Evolutionary conservation across 23 tunicate species (phyloP).

Genomic region (Phallusia fumigata): DNA sequence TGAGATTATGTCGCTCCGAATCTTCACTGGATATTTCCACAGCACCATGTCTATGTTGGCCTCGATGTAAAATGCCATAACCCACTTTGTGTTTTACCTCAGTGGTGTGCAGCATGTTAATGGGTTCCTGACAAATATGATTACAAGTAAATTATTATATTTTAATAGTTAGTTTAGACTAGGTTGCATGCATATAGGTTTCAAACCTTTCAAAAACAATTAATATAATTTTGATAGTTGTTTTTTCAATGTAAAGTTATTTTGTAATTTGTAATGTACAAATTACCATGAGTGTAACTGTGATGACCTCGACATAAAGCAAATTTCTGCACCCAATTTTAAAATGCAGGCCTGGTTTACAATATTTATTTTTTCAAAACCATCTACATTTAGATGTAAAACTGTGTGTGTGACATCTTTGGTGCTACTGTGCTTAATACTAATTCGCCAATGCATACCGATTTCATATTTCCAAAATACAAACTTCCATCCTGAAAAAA

Average conservation of each 20-base stretch:
- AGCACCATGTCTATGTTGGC: slow-evolving; percentile 89
- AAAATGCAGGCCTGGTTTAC: too few relatives aligned
- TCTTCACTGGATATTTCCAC: slow-evolving; percentile 51
- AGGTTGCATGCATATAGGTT: too few relatives aligned
- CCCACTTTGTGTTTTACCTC: slow-evolving; percentile 58
- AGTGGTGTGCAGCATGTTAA: slow-evolving; percentile 14
- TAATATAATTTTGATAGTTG: too few relatives aligned
- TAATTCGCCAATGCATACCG: slow-evolving; percentile 23
- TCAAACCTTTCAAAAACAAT: too few relatives aligned
- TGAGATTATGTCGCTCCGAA: slow-evolving; percentile 65
- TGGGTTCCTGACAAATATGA: slow-evolving; percentile 22
- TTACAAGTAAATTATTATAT: background rate
- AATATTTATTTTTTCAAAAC: too few relatives aligned
- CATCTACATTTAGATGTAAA: too few relatives aligned
- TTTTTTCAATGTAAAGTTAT: too few relatives aligned
- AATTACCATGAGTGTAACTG: too few relatives aligned
- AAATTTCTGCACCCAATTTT: too few relatives aligned
- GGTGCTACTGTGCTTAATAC: background rate
- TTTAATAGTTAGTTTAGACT: too few relatives aligned
- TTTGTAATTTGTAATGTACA: too few relatives aligned
- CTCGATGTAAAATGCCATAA: slow-evolving; percentile 71
- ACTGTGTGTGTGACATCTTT: background rate
- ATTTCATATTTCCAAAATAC: slow-evolving; percentile 75
- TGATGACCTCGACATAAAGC: too few relatives aligned
- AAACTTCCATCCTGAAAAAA: slow-evolving; percentile 68